Base-by-base conservation (phyloP, 2,888 invertebrate species). In the Tenthredo distinguenda region DNA sequence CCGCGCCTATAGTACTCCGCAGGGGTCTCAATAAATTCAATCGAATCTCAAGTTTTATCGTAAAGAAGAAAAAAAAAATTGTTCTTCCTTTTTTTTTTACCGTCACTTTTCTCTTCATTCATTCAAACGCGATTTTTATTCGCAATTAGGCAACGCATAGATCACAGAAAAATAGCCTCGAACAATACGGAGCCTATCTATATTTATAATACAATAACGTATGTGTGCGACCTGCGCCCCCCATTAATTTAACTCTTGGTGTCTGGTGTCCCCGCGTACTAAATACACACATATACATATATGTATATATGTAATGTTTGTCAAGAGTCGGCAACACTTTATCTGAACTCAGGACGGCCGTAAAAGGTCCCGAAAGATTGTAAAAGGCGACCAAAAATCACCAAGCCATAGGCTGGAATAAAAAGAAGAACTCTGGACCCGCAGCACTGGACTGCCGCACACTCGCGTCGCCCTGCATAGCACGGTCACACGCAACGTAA, bases 251-350 rank as follows among this genome's bases (percentile, higher is more conserved):
- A 55, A 55, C 55, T 50, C 58, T 65, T 68, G 21, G 77, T 85
- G 21, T 50, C 37, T 15, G 7, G 65, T 65, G 65, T 65, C 47
- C 34, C 68, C 81, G 34, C 21, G 43, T 74, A 85, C 58, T 76
- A 84, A 84, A 76, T 50, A 81, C 34, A 58, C 15, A 50, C 18
- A 81, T n/a, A 58, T 81, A 58, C n/a, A 9, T 40, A 81, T 34
- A 34, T 12, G 15, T 62, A 84, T 50, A 84, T 58, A 26, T n/a
- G 10, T 18, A 26, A 65, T 85, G 84, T 86, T 85, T 84, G 79
- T 77, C 76, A 72, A 85, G 82, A 85, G 87, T 87, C 86, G 86
- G 86, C 87, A 87, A 87, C 87, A 87, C 86, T 86, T 85, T 87
- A 86, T 86, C 77, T 21, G 43, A 31, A 68, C 37, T 26, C 84